Base-by-base conservation (phyloP, 2,888 invertebrate species). In the Leucophenga maculata region DNA sequence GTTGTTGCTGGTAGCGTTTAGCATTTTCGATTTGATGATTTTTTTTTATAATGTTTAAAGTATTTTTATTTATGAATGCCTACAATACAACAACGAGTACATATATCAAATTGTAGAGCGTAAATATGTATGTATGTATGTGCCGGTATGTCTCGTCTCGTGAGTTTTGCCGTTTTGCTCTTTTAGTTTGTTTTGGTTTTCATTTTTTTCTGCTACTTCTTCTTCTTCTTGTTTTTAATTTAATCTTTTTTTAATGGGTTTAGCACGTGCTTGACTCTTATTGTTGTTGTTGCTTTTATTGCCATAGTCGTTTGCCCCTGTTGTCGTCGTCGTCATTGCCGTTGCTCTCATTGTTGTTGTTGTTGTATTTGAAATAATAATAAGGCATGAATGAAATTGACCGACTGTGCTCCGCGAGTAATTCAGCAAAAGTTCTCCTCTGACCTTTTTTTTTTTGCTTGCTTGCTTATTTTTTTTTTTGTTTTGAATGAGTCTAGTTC, bases 211-310 rank as follows among this genome's bases (percentile, higher is more conserved):
- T 16, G 14, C 62, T 64, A 22, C 44, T 62, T 62, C 14, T 18
- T 44, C 46, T 64, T 64, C 46, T 64, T 64, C 46, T 48, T 44
- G 46, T 64, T 64, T 64, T 48, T 16, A 64, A 64, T 64, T 64
- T 39, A 64, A 64, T 64, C 62, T 64, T 64, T 64, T 64, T 64
- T 48, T 64, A 64, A 64, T 64, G 48, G 62, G 16, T 39, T 64
- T 39, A 64, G 46, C 62, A 64, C 62, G 62, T 64, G 62, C 46
- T 67, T 71, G 72, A 69, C 71, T 69, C 57, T 75, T 72, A 44
- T 55, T 55, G 11, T 16, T 14, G 46, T 39, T 52, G 65, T 46
- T 65, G 44, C 20, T 39, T 1, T 46, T 11, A n/a, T 46, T 64
- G 64, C 18, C 18, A 60, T 39, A 11, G 60, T 60, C 39, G 64